These are phyloP conservation scores for Oligia fasciuncula DNA, from an alignment of 2,888 invertebrate species.

Conservation along the genomic window DNA sequence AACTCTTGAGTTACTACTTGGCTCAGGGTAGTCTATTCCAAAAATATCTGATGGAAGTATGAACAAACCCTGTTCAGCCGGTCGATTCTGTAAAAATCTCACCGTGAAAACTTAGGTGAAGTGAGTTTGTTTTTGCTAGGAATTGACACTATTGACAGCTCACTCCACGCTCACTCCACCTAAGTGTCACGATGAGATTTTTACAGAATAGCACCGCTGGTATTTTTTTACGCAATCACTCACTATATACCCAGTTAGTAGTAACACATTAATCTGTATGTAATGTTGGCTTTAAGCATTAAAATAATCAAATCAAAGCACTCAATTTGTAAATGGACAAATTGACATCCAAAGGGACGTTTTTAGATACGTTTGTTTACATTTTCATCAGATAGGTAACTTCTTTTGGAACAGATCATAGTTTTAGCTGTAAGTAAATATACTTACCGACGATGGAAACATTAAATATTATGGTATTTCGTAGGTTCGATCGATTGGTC, in stretches of 20 bases:
- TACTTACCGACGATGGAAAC: background rate
- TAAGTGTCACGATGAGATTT: too few species aligned
- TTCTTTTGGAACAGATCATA: background rate
- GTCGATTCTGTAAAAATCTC: too few species aligned
- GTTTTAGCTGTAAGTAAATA: background rate
- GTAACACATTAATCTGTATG: too few species aligned
- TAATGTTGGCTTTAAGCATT: background rate
- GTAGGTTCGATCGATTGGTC: slow-evolving; percentile 1
- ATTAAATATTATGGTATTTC: background rate
- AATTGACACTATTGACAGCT: too few species aligned
- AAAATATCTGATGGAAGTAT: background rate
- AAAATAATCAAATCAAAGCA: background rate
- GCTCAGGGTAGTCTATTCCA: too few species aligned
- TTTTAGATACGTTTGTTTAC: background rate
- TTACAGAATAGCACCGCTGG: too few species aligned
- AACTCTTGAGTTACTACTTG: background rate
- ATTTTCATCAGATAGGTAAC: background rate
- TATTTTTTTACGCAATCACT: background rate
- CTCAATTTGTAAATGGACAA: background rate
- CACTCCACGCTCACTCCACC: too few species aligned
- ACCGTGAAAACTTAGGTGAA: too few species aligned
- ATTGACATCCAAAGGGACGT: background rate
- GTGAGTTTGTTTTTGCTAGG: too few species aligned
- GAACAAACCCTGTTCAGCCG: background rate
- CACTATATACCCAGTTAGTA: background rate